Evolutionary conservation across 2,797 vertebrate genomes (phyloP).

Genomic region (Rhinatrema bivittatum): DNA sequence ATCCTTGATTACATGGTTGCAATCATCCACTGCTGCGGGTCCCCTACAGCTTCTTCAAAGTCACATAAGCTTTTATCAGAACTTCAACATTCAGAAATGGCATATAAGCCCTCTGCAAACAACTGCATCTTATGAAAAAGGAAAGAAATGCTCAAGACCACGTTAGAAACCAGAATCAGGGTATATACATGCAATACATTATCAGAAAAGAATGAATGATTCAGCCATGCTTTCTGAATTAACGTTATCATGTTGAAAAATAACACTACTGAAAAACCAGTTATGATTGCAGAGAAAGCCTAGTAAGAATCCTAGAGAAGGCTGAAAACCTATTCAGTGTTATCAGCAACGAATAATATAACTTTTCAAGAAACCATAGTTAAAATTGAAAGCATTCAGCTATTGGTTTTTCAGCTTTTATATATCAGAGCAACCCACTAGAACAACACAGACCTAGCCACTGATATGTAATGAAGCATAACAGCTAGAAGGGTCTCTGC

Average conservation of each 20-base stretch:
- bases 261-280: neutral
- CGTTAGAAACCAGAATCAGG: too few species aligned
- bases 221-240: neutral
- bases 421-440: conserved; percentile 4
- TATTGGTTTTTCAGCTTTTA: conserved; percentile 16
- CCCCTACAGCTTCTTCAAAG: neutral
- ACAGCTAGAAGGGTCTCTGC: conserved; percentile 11
- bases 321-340: neutral
- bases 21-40: neutral
- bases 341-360: neutral
- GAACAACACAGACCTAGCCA: neutral
- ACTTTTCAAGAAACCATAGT: neutral
- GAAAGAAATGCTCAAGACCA: too few species aligned
- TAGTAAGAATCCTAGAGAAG: too few species aligned
- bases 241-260: neutral
- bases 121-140: too few species aligned
- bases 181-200: too few species aligned
- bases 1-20: too few species aligned
- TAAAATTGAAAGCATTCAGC: conserved; percentile 1
- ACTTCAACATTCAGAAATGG: too few species aligned
- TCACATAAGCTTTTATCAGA: neutral
- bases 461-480: conserved; percentile 16
- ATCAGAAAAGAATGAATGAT: too few species aligned
- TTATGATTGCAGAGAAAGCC: neutral
- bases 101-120: too few species aligned